These are phyloP conservation scores for Stenchaetothrips biformis DNA, from an alignment of 2,888 invertebrate genomes.

Conservation along the genomic window DNA sequence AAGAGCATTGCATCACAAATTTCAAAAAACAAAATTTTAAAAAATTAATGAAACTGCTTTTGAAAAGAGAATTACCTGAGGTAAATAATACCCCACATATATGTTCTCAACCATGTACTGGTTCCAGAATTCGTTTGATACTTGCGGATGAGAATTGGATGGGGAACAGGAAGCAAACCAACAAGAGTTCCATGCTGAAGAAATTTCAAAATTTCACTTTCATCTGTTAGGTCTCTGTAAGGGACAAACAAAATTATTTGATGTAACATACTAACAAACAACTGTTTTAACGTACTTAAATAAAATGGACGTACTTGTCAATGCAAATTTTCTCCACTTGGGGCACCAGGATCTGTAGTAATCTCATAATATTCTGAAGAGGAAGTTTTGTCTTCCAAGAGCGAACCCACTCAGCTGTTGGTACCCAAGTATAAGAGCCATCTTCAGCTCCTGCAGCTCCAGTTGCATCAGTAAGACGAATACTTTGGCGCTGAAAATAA, in stretches of 20 bases:
- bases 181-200: constrained; percentile 97
- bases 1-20: constrained; percentile 10
- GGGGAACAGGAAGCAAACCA: constrained; percentile 94
- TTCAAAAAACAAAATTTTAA: neutral
- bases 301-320: constrained; percentile 69
- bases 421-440: constrained; percentile 64
- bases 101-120: constrained; percentile 98
- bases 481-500: constrained; percentile 56
- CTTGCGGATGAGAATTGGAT: constrained; percentile 97
- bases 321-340: constrained; percentile 99
- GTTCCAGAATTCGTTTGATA: constrained; percentile 99
- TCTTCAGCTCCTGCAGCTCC: constrained; percentile 37
- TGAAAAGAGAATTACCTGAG: constrained; percentile 59
- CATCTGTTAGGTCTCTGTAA: constrained; percentile 91
- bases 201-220: constrained; percentile 98
- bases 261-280: constrained; percentile 15
- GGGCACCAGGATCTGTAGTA: constrained; percentile 96
- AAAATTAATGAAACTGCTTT: constrained; percentile 26
- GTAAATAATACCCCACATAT: constrained; percentile 99
- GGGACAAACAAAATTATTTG: constrained; percentile 32
- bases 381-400: constrained; percentile 97
- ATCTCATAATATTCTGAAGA: constrained; percentile 96
- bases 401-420: constrained; percentile 92
- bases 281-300: neutral
- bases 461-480: constrained; percentile 52